Evolutionary conservation across 2,888 invertebrate species (phyloP), one percentile per base, ranked within the genome.

Genomic region (Ormyrus rosae): DNA sequence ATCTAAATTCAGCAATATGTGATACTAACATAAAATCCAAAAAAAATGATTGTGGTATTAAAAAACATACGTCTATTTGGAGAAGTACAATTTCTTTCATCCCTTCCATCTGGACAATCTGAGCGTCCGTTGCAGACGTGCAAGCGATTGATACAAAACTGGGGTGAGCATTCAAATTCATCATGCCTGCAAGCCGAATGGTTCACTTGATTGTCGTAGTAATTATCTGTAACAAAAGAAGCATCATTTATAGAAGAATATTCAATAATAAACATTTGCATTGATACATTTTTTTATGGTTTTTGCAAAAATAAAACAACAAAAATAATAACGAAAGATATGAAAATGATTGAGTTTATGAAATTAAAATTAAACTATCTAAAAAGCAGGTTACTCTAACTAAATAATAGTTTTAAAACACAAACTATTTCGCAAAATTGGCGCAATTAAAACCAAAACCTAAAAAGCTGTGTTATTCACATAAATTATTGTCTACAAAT

Each of bases 101-200:
- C 95, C 64, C 92, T 91, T 76, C 92, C 92, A 86, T 93, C 92
- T 64, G 90, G 89, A 88, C 95, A 95, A 86, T 95, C 94, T 48
- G 84, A 79, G 11, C 87, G 89, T 51, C 91, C 91, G 87, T 94
- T 92, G 87, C 94, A 94, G 84, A 91, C 85, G 10, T 87, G 87
- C 6, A 83, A 80, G 5, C 79, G 83, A 85, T 90, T 91, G 87
- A 92, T 91, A 88, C 94, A 94, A 83, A 91, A 91, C 60, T 92
- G 91, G 83, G 91, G 92, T 83, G 90, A 88, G 88, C 94, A 95
- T 50, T 91, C 91, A 88, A 92, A 93, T 86, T 93, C 89, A 82
- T 90, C 86, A 6, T 83, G 82, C 51, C 84, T 84, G 84, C 93
- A 93, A 56, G 72, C 64, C 48, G 85, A 79, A n/a, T 80, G 83